phyloP scores from a whole-genome alignment of 2,888 invertebrate genomes.

The Trissoscelio sp. region DNA sequence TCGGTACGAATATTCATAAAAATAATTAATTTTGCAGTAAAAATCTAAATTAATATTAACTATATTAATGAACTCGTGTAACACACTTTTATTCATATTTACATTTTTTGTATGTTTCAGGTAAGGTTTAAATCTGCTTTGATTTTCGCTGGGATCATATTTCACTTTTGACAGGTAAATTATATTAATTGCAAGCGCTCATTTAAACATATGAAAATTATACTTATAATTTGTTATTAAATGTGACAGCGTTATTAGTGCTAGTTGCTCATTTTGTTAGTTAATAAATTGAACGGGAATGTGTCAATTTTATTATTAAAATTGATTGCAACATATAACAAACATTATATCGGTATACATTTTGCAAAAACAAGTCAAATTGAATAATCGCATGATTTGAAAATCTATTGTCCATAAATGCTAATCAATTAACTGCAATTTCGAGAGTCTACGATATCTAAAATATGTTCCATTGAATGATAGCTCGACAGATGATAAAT shows the following conservation, averaged over 20 bases:
- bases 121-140: neutral
- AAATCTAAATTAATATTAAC: neutral
- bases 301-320: conserved; percentile 21
- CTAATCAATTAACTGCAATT: conserved; percentile 57
- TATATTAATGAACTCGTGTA: too few species aligned
- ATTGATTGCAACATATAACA: conserved; percentile 6
- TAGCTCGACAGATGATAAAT: conserved; percentile 47
- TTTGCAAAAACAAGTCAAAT: conserved; percentile 19
- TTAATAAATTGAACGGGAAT: neutral
- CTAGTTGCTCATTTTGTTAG: conserved; percentile 2
- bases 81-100: too few species aligned
- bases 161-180: conserved; percentile 15
- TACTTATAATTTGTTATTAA: conserved; percentile 1
- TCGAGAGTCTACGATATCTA: conserved; percentile 46
- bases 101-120: neutral
- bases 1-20: too few species aligned
- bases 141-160: neutral
- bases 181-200: neutral
- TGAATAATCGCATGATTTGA: conserved; percentile 37
- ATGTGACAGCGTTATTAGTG: neutral
- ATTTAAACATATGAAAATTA: neutral
- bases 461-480: conserved; percentile 52
- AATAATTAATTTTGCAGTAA: neutral
- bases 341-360: conserved; percentile 1
- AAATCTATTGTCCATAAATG: conserved; percentile 45